Base-by-base conservation (phyloP, 1,140 invertebrate species). In the Bombus waltoni region DNA sequence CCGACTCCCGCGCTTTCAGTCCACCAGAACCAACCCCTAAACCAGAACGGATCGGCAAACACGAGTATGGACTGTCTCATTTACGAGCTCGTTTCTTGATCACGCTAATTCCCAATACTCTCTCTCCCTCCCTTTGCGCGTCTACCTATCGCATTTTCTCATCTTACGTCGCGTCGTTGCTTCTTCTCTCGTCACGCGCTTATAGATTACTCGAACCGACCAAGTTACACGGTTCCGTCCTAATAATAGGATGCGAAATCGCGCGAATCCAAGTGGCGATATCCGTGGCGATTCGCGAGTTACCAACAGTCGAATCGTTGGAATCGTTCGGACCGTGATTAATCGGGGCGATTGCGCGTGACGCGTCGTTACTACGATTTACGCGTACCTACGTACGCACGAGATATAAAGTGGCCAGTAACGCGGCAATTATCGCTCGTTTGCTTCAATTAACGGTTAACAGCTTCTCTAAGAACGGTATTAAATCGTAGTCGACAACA, bases 401-500 rank as follows among this genome's bases (percentile, higher is more conserved):
- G 28, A 32, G 79, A 59, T 72, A 72, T 22, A 81, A 72, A 70
- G 66, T 35, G 65, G 35, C 42, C 44, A 47, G 42, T 80, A 80
- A 53, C 78, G 66, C 79, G 79, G 15, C 79, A 57, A 81, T 81
- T 81, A 72, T 72, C 79, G 35, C 79, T 81, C 79, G 79, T 81
- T 80, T 65, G 47, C 47, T 72, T 81, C 68, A 57, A 81, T 81
- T 71, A 81, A 81, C 68, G 28, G 47, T 44, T 53, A 80, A 70
- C 78, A 53, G 78, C 78, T 80, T 53, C 78, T 80, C 78, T 47
- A 44, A 53, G 65, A 70, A 80, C 42, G 40, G 44, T 32, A 70
- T 70, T 70, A 70, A 79, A 68, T 44, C 62, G 40, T 79, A 42
- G 40, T 35, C 42, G 62, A 47, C 77, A 66, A 44, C 62, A 38